Conservation (phyloP, 2,797 vertebrate species). For the Urophycis tenuis region DNA sequence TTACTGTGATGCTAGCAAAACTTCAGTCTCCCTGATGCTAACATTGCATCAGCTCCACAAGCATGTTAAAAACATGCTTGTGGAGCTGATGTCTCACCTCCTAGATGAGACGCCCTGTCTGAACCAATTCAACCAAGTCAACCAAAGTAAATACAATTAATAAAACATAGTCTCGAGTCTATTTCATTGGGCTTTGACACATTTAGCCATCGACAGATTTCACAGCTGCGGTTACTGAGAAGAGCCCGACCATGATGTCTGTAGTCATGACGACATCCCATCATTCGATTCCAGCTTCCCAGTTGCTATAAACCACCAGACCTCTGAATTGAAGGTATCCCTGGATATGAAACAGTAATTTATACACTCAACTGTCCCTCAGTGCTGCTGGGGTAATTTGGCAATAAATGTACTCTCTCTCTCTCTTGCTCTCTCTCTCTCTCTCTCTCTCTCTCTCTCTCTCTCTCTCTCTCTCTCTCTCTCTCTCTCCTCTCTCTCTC, state of each 20-base stretch:
- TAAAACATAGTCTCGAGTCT: not conserved
- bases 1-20: too few relatives aligned
- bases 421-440: not conserved
- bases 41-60: not conserved
- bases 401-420: not conserved
- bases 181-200: not conserved
- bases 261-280: not conserved
- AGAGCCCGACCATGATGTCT: not conserved
- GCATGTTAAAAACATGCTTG: too few relatives aligned
- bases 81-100: too few relatives aligned
- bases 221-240: not conserved
- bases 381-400: constrained; percentile 1
- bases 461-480: constrained; percentile 1
- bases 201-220: not conserved
- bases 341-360: constrained; percentile 7
- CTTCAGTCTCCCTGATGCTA: not conserved
- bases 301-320: not conserved
- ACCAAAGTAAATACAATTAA: not conserved
- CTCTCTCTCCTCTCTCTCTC: not conserved
- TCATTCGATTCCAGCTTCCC: not conserved
- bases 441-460: not conserved
- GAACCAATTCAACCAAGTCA: not conserved
- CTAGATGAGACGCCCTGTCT: not conserved
- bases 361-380: constrained; percentile 7
- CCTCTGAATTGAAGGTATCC: not conserved